These are phyloP conservation scores for Apteryx owenii DNA, from an alignment of 2,113 vertebrate species.

Conservation along the genomic window DNA sequence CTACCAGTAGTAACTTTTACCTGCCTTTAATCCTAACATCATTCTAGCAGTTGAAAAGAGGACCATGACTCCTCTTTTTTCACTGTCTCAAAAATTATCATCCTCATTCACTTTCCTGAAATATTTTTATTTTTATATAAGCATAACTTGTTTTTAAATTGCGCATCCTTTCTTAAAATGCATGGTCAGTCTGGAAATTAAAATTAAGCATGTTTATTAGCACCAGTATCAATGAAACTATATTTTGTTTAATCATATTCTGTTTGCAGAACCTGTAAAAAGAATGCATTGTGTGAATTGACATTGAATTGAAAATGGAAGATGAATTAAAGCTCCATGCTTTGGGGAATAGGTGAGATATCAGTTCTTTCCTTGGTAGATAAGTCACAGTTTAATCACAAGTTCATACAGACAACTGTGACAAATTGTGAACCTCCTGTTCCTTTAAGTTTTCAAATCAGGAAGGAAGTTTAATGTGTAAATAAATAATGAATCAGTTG, in stretches of 20 bases:
- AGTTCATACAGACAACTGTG: neutral
- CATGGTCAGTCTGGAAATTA: neutral
- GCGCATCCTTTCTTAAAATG: neutral
- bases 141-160: neutral
- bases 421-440: neutral
- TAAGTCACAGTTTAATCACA: neutral
- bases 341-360: neutral
- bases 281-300: neutral
- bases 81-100: neutral
- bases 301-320: neutral
- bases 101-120: neutral
- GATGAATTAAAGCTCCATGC: neutral
- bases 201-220: neutral
- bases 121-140: neutral
- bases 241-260: neutral
- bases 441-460: neutral
- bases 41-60: neutral
- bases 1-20: neutral
- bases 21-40: neutral
- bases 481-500: neutral
- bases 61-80: neutral
- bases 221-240: neutral
- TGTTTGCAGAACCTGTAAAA: neutral
- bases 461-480: neutral
- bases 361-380: neutral